These are phyloP conservation scores for Merodon equestris DNA, from an alignment of 2,888 invertebrate species.

Conservation along the genomic window DNA sequence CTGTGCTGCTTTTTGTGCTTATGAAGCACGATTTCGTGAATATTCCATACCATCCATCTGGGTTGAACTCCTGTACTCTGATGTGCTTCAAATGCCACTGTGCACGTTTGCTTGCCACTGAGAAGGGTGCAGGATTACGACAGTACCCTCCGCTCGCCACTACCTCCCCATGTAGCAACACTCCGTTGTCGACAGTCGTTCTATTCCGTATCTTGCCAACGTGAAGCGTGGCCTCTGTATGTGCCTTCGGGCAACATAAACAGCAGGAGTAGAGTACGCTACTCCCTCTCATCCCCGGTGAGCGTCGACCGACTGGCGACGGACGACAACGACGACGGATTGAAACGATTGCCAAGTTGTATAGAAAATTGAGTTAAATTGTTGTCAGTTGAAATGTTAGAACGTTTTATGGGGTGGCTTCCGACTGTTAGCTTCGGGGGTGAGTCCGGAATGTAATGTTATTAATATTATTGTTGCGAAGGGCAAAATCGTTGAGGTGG, in stretches of 20 bases:
- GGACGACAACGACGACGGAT: conserved; percentile 15
- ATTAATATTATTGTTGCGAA: conserved; percentile 66
- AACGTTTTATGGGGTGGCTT: conserved; percentile 41
- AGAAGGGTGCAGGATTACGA: conserved; percentile 6
- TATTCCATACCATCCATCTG: conserved; percentile 51
- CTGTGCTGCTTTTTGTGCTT: conserved; percentile 63
- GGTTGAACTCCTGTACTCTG: conserved; percentile 17
- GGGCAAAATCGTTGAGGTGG: conserved; percentile 55
- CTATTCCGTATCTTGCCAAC: too few species aligned
- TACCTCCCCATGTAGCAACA: too few species aligned
- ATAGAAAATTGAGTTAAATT: conserved; percentile 75
- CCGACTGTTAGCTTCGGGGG: conserved; percentile 6
- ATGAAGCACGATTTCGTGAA: conserved; percentile 67
- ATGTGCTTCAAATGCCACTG: conserved; percentile 35
- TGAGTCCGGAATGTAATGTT: conserved; percentile 58
- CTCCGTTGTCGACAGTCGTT: too few species aligned
- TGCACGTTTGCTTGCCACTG: conserved; percentile 52
- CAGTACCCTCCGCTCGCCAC: conserved; percentile 5
- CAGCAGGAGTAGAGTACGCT: conserved; percentile 20
- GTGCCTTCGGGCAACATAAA: conserved; percentile 51
- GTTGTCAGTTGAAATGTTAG: conserved; percentile 76
- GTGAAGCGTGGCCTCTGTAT: conserved; percentile 41
- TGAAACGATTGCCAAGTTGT: conserved; percentile 70
- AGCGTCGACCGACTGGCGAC: conserved; percentile 10
- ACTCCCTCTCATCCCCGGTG: conserved; percentile 19